A percentile compares a stretch with the other conserved stretches of the same genome.
Conservation (phyloP, 2,888 invertebrate species). For the Watsonalla cultraria region DNA sequence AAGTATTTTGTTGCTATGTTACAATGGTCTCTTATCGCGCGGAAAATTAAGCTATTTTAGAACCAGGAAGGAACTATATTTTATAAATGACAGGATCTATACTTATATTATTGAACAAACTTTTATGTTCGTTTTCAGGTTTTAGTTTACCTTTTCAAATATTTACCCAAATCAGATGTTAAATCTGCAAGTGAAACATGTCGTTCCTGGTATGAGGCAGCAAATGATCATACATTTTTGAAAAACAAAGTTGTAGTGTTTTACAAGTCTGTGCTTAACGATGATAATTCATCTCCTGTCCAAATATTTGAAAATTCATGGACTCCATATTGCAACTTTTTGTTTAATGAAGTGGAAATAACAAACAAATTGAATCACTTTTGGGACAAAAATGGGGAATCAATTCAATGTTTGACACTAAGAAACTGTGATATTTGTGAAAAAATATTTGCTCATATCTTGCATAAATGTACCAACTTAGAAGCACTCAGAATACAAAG, state of each 20-base stretch:
- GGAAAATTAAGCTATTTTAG: too few relatives aligned
- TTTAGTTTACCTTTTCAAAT: constrained; percentile 81
- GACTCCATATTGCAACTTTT: constrained; percentile 60
- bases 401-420: constrained; percentile 74
- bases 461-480: constrained; percentile 78
- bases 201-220: constrained; percentile 82
- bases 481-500: constrained; percentile 79
- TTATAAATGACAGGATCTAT: too few relatives aligned
- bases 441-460: constrained; percentile 79
- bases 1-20: not conserved
- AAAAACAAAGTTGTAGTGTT: constrained; percentile 74
- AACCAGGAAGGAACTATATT: too few relatives aligned
- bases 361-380: constrained; percentile 67
- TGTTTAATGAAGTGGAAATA: constrained; percentile 78
- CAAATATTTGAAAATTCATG: not conserved
- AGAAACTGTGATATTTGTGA: constrained; percentile 81
- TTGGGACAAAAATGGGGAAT: constrained; percentile 79
- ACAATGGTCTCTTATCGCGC: too few relatives aligned
- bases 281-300: constrained; percentile 29
- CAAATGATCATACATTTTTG: constrained; percentile 79
- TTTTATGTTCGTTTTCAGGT: constrained; percentile 65
- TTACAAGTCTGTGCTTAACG: constrained; percentile 59
- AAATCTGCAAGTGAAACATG: constrained; percentile 82
- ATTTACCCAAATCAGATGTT: constrained; percentile 81
- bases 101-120: too few relatives aligned